Base-by-base conservation (phyloP, 1,140 invertebrate genomes). In the Nixonia krombeini region DNA sequence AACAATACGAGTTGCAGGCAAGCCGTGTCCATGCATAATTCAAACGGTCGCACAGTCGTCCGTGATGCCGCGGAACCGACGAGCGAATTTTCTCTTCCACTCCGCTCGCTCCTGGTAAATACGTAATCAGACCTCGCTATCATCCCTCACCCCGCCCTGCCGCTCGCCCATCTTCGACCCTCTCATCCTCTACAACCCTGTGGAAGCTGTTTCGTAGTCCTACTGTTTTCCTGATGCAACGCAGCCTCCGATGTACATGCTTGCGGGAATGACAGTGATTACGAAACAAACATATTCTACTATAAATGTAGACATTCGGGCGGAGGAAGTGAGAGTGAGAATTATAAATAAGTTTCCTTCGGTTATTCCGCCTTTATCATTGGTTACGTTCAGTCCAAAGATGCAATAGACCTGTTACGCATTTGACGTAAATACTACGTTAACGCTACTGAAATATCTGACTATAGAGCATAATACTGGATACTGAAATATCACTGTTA, bases 11-110 rank as follows among this genome's bases (percentile, higher is more conserved):
- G 80, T 80, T 82, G 78, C 80, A 82, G 80, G 78, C 80, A 82
- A 83, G 73, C 83, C 82, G 75, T 83, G 81, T 82, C 82, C 82
- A 85, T 85, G 83, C 83, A 85, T 85, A 83, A 85, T 85, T 84
- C 83, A 85, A 79, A 79, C 72, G 78, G 81, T 84, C 83, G 76
- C 81, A 80, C 70, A 81, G 77, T 67, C 73, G 75, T 79, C 77
- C 72, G 65, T 77, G 70, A 65, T 70, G 67, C 72, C 70, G 70
- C 70, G 73, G 70, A 72, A 75, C 71, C 73, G 58, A 65, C 67
- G 65, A 76, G 74, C 73, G 79, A 83, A 84, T 85, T 82, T 83
- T 82, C 82, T 83, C 78, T 83, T 82, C 82, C 79, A 78, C 77
- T 78, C 73, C 72, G 70, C 79, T 75, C 74, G 64, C 75, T 83